Conservation (phyloP, 1,140 invertebrate species). For the Bombus pyrosoma region DNA sequence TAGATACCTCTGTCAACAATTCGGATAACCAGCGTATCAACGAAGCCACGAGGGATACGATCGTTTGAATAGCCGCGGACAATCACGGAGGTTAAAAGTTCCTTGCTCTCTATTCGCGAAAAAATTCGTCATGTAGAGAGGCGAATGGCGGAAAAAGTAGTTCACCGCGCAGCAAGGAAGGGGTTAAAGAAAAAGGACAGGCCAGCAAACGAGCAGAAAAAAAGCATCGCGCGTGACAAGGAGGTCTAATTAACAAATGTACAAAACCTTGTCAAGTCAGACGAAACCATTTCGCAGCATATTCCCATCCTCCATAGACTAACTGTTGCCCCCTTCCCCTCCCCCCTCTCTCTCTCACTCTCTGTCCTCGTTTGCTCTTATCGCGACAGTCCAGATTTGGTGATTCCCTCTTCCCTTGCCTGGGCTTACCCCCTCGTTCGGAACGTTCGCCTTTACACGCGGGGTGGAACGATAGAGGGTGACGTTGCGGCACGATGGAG, state of each 20-base stretch:
- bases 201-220: slow-evolving; percentile 35
- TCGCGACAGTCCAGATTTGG: slow-evolving; percentile 36
- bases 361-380: slow-evolving; percentile 24
- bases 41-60: neutral
- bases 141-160: slow-evolving; percentile 7
- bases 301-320: neutral
- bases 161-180: slow-evolving; percentile 25
- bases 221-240: slow-evolving; percentile 24
- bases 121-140: neutral
- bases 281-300: slow-evolving; percentile 31
- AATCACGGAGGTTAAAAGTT: slow-evolving; percentile 4
- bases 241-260: slow-evolving; percentile 51
- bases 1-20: neutral
- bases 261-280: slow-evolving; percentile 48
- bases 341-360: neutral
- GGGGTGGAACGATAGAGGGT: neutral
- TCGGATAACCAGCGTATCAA: neutral
- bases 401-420: neutral
- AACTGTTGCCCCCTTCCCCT: too few relatives aligned
- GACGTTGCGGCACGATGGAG: neutral
- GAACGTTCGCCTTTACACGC: neutral
- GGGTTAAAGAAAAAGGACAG: slow-evolving; percentile 27
- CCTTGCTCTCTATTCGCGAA: neutral
- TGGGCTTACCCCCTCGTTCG: too few relatives aligned
- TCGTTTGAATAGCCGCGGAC: neutral